A percentile compares a stretch with the other conserved stretches of the same genome.
phyloP scores from a whole-genome alignment of 2,797 vertebrate species.

The Hypotaenidia philippensis region DNA sequence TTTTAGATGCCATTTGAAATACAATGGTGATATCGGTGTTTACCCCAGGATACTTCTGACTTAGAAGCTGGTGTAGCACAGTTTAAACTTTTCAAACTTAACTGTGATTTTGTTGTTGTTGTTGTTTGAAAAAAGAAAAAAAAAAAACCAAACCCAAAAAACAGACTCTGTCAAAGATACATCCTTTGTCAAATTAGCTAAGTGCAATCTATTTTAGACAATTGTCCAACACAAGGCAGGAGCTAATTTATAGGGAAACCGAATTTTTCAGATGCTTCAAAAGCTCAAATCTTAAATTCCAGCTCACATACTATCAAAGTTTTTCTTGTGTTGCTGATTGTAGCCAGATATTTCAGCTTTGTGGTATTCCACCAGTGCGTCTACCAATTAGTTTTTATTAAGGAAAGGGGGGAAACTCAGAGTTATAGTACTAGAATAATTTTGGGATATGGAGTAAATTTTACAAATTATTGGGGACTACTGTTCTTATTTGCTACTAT shows the following conservation, averaged over 20 bases:
- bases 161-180: neutral
- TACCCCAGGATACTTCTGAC: neutral
- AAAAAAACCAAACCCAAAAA: neutral
- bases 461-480: neutral
- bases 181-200: neutral
- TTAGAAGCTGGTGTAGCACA: neutral
- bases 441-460: neutral
- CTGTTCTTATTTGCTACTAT: neutral
- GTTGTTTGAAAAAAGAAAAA: neutral
- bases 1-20: neutral
- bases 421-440: neutral
- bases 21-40: neutral
- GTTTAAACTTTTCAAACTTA: neutral
- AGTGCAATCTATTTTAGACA: neutral
- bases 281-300: neutral
- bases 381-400: neutral
- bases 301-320: neutral
- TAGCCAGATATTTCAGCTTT: neutral
- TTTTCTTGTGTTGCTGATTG: neutral
- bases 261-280: slow-evolving; percentile 7
- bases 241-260: neutral
- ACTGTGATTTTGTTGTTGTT: neutral
- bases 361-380: neutral
- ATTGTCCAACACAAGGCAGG: neutral
- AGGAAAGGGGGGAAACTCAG: neutral